A percentile compares a stretch with the other conserved stretches of the same genome.
These are phyloP conservation scores for Portevinia maculata DNA, from an alignment of 2,888 invertebrate species.

Conservation along the genomic window DNA sequence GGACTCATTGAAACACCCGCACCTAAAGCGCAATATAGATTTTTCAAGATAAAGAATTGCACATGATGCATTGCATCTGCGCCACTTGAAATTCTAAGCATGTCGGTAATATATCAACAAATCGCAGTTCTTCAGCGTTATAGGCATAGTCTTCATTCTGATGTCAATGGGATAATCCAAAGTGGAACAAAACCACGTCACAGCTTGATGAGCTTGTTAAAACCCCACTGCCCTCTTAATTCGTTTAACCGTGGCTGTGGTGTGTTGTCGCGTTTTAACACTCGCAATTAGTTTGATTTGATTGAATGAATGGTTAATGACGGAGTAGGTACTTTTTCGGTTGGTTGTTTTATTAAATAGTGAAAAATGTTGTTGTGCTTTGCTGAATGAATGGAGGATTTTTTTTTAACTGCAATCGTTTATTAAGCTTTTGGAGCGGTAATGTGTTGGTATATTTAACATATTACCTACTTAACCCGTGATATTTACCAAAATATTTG, in stretches of 20 bases:
- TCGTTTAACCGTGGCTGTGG: background rate
- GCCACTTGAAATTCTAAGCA: too few species aligned
- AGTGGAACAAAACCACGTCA: slow-evolving; percentile 21
- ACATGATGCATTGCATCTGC: slow-evolving; percentile 16
- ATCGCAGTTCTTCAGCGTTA: background rate
- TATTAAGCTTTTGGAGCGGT: slow-evolving; percentile 6
- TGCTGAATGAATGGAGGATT: too few species aligned
- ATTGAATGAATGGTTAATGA: too few species aligned
- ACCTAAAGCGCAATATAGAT: slow-evolving; percentile 66
- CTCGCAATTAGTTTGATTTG: slow-evolving; percentile 17
- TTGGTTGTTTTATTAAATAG: slow-evolving; percentile 31
- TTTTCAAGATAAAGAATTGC: slow-evolving; percentile 32
- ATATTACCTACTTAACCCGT: slow-evolving; percentile 20
- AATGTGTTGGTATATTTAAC: background rate
- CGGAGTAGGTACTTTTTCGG: slow-evolving; percentile 1
- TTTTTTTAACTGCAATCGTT: slow-evolving; percentile 9
- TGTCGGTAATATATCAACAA: background rate
- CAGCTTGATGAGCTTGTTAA: slow-evolving; percentile 56
- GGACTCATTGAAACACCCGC: slow-evolving; percentile 53
- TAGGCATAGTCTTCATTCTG: background rate
- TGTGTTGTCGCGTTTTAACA: slow-evolving; percentile 2
- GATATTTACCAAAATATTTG: too few species aligned
- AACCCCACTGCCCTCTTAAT: slow-evolving; percentile 59
- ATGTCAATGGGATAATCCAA: slow-evolving; percentile 26
- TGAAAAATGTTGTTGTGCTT: background rate